Percentiles rank a stretch among this genome's conserved stretches.
Evolutionary conservation across 2,113 vertebrate species (phyloP).

Genomic region (Seriola dumerili): DNA sequence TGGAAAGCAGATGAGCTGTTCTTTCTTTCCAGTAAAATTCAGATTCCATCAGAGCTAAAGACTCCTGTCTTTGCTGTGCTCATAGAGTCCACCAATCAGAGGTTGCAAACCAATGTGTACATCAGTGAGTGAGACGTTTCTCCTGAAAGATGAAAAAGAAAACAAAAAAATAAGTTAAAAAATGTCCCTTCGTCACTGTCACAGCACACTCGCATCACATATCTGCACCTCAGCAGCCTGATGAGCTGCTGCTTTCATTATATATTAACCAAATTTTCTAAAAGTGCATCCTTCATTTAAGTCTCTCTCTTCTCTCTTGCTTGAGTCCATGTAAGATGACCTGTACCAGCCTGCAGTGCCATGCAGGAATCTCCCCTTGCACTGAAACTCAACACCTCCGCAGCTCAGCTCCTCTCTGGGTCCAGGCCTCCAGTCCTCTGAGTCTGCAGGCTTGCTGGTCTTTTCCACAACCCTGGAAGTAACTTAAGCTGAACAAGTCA

Average conservation of each 20-base stretch:
- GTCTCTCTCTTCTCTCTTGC: constrained; percentile 39
- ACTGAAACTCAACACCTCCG: constrained; percentile 80
- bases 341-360: constrained; percentile 59
- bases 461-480: constrained; percentile 17
- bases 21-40: constrained; percentile 15
- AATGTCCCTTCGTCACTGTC: not conserved
- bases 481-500: constrained; percentile 5
- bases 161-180: not conserved
- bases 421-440: constrained; percentile 23
- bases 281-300: constrained; percentile 25
- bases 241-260: constrained; percentile 23
- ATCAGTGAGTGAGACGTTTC: constrained; percentile 14
- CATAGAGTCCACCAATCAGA: constrained; percentile 14
- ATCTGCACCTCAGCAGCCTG: not conserved
- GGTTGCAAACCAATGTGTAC: not conserved
- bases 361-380: constrained; percentile 83
- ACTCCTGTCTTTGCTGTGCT: constrained; percentile 8
- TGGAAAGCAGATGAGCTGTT: not conserved
- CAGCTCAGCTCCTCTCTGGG: constrained; percentile 51
- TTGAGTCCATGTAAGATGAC: constrained; percentile 73
- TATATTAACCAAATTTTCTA: constrained; percentile 15
- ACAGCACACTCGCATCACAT: not conserved
- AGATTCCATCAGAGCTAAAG: constrained; percentile 55
- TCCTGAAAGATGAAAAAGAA: constrained; percentile 44
- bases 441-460: constrained; percentile 25